These are phyloP conservation scores for Smutsia temminckii DNA, from an alignment of 2,797 vertebrate species.

Conservation along the genomic window DNA sequence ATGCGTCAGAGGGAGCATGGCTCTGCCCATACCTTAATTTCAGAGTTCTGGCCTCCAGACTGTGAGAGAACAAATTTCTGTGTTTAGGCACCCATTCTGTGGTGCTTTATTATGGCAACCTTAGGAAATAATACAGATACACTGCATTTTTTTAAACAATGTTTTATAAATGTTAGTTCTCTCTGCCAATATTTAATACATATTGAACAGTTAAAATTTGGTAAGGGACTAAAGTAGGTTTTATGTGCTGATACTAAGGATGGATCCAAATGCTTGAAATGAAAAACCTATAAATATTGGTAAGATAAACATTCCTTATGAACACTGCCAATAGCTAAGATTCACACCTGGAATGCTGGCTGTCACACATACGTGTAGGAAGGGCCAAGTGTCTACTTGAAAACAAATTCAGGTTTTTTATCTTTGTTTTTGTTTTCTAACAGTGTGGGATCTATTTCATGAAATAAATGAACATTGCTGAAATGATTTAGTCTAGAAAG, in stretches of 20 bases:
- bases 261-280: neutral
- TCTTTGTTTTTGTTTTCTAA: neutral
- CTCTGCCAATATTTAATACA: neutral
- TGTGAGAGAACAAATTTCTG: neutral
- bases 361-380: neutral
- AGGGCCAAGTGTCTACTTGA: neutral
- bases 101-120: neutral
- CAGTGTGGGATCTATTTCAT: neutral
- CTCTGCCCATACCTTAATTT: neutral
- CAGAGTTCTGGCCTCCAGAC: neutral
- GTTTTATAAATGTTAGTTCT: neutral
- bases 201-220: neutral
- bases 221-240: neutral
- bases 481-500: neutral
- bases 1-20: neutral
- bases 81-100: neutral
- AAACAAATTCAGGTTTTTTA: neutral
- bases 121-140: neutral
- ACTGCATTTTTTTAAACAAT: neutral
- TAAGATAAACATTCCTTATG: neutral
- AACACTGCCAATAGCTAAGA: neutral
- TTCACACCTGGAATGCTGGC: neutral
- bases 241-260: neutral
- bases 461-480: slow-evolving; percentile 6
- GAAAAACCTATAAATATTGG: neutral